phyloP scores from a whole-genome alignment of 2,797 vertebrate genomes.

The Channallabes apus region DNA sequence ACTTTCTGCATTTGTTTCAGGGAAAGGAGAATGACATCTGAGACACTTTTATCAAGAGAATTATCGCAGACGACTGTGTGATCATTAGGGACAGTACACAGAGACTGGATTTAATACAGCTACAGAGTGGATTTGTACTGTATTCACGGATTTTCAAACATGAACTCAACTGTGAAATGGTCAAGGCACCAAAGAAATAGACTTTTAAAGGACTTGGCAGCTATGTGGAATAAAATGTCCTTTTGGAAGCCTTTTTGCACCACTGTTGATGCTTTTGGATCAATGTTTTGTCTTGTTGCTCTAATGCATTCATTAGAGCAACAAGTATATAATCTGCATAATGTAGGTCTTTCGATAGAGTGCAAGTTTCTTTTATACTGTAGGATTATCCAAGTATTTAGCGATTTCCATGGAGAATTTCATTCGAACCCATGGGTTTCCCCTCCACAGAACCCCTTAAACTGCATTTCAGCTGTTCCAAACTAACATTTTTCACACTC shows the following conservation, averaged over 20 bases:
- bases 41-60: constrained; percentile 69
- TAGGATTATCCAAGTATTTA: neutral
- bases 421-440: neutral
- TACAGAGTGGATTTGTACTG: constrained; percentile 9
- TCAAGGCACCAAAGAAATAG: neutral
- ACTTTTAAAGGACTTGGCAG: constrained; percentile 17
- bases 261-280: neutral
- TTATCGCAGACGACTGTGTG: constrained; percentile 53
- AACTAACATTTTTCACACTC: neutral
- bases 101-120: neutral
- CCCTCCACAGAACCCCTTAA: neutral
- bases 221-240: neutral
- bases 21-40: constrained; percentile 67
- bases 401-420: neutral
- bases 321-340: neutral
- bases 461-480: neutral
- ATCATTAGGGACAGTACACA: constrained; percentile 13
- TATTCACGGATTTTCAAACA: neutral
- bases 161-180: constrained; percentile 29
- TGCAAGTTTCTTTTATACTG: neutral
- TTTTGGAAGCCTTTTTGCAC: neutral
- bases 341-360: neutral
- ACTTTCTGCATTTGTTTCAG: constrained; percentile 55
- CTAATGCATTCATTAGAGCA: neutral
- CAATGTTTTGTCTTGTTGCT: neutral